Evolutionary conservation across 2,113 vertebrate species (phyloP), one percentile per base, ranked within the genome.

Genomic region (Clarias magur): DNA sequence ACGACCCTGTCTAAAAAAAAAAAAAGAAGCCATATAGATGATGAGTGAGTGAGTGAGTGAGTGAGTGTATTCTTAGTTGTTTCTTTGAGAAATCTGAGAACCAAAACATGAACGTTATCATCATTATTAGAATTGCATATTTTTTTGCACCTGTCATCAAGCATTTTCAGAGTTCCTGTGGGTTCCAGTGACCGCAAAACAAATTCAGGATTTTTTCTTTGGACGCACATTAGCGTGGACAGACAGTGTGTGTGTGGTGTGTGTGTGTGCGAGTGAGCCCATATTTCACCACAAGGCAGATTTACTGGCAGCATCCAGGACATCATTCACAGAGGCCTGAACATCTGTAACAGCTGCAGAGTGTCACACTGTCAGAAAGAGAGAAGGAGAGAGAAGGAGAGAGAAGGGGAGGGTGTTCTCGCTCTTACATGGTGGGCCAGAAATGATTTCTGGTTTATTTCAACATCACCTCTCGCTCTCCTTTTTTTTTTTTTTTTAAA

Each of bases 391-490:
- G 91, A 93, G 93, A 92, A 92, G 57, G 25, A 75, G 23, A 53
- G 9, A 25, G 62, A 92, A 83, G 88, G 81, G 91, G 90, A 90
- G 87, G 89, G 48, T 12, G 48, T 48, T 48, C 48, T 48, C n/a
- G 30, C 27, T 59, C n/a, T 56, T 48, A 84, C 82, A 85, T 80
- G 83, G 86, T 87, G 80, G 72, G 78, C 86, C 80, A 48, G 63
- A 82, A 30, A 59, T 68, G 73, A 84, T 15, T 53, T 90, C 93
- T 95, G 94, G 91, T 91, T 94, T 93, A 92, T 94, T 93, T 94
- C 95, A 93, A 87, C 87, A 91, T 86, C 88, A 92, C 90, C 48
- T 42, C 27, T 76, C 21, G 6, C 23, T 76, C 21, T 27, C 27
- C 13, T n/a, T 53, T 27, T 56, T 79, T 25, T 78, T 16, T 27